phyloP scores from a whole-genome alignment of 2,797 vertebrate genomes.

The Acrossocheilus wenchowensis region DNA sequence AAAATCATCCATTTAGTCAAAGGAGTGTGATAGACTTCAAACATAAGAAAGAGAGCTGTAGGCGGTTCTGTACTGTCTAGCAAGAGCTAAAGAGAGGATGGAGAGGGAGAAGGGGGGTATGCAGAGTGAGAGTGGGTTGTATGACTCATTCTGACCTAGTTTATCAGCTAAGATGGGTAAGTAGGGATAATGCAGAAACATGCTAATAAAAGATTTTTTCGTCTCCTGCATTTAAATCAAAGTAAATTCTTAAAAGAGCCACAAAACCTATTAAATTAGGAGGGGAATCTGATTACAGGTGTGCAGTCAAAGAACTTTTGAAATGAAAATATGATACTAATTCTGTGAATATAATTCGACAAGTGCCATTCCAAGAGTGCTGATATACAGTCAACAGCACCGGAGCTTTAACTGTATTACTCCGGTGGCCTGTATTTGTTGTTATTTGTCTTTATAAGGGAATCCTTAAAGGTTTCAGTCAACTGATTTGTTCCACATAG shows the following conservation, averaged over 20 bases:
- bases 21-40: conserved; percentile 46
- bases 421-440: neutral
- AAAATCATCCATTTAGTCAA: conserved; percentile 44
- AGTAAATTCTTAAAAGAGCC: neutral
- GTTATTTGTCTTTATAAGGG: neutral
- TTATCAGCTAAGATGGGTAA: conserved; percentile 54
- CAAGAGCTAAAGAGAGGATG: conserved; percentile 27
- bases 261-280: neutral
- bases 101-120: conserved; percentile 23
- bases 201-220: conserved; percentile 35
- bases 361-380: neutral
- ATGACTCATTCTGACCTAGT: conserved; percentile 65
- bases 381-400: neutral
- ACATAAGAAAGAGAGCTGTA: conserved; percentile 44
- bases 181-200: conserved; percentile 44
- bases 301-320: neutral
- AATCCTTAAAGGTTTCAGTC: neutral
- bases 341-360: neutral
- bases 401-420: neutral
- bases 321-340: neutral
- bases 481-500: neutral
- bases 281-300: neutral
- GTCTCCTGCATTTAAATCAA: neutral
- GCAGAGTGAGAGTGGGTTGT: conserved; percentile 47
- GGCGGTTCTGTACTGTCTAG: conserved; percentile 54